These are phyloP conservation scores for Papilio xuthus DNA, from an alignment of 1,140 invertebrate species.

Conservation along the genomic window DNA sequence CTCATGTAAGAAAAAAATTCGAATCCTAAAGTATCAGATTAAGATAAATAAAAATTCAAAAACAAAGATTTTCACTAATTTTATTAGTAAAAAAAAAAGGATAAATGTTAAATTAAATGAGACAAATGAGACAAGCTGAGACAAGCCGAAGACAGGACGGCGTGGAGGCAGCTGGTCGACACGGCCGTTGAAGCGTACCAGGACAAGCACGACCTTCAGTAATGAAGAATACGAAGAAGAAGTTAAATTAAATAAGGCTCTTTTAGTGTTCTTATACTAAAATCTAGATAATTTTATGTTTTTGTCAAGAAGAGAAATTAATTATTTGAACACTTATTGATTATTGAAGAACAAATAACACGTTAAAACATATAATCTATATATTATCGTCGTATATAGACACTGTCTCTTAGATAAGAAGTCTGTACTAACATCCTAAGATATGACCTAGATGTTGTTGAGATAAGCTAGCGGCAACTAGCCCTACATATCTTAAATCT, in stretches of 20 bases:
- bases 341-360: slow-evolving; percentile 2
- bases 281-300: no score
- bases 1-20: neutral
- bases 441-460: slow-evolving; percentile 50
- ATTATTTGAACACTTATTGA: neutral
- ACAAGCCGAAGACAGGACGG: no score
- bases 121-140: no score
- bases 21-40: neutral
- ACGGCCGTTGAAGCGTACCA: no score
- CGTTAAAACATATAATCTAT: neutral
- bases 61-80: neutral
- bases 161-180: no score
- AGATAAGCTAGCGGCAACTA: slow-evolving; percentile 44
- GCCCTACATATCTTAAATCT: slow-evolving; percentile 47
- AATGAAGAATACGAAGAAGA: no score
- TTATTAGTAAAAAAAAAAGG: no score
- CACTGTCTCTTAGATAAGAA: slow-evolving; percentile 36
- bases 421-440: slow-evolving; percentile 45
- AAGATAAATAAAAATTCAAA: neutral
- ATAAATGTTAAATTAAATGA: no score
- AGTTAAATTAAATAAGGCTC: no score
- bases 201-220: no score
- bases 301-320: neutral
- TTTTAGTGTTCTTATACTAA: no score
- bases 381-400: neutral